These are phyloP conservation scores for Metellina segmentata DNA, from an alignment of 2,888 invertebrate species.

Conservation along the genomic window DNA sequence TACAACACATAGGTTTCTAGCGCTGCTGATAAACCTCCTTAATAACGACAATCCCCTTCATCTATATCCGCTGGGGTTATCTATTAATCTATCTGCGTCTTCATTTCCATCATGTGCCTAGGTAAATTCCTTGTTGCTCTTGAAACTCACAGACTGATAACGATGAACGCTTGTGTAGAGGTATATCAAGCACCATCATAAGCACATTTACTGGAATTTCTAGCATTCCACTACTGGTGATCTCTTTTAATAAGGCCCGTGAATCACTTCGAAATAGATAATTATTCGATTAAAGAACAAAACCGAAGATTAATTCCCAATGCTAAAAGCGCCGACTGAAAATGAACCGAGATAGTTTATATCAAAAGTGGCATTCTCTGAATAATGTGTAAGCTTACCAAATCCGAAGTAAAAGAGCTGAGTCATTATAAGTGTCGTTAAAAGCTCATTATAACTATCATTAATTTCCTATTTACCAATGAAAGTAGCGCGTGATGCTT, in stretches of 20 bases:
- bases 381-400: neutral
- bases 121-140: no score
- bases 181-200: no score
- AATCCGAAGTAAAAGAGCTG: neutral
- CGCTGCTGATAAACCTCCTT: no score
- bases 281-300: neutral
- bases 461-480: constrained; percentile 59
- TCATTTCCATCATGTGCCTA: no score
- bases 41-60: no score
- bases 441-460: constrained; percentile 51
- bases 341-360: constrained; percentile 10
- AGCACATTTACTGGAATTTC: no score
- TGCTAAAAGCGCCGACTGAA: neutral
- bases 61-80: no score
- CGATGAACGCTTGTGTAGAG: no score
- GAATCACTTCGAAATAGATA: neutral
- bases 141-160: no score
- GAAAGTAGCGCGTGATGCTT: constrained; percentile 23
- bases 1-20: no score
- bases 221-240: neutral
- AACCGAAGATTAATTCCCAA: neutral
- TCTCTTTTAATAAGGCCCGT: neutral
- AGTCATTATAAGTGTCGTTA: constrained; percentile 40
- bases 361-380: constrained; percentile 28
- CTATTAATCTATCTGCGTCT: no score